These are phyloP conservation scores for Microhierax caerulescens DNA, from an alignment of 2,797 vertebrate species.

Conservation along the genomic window DNA sequence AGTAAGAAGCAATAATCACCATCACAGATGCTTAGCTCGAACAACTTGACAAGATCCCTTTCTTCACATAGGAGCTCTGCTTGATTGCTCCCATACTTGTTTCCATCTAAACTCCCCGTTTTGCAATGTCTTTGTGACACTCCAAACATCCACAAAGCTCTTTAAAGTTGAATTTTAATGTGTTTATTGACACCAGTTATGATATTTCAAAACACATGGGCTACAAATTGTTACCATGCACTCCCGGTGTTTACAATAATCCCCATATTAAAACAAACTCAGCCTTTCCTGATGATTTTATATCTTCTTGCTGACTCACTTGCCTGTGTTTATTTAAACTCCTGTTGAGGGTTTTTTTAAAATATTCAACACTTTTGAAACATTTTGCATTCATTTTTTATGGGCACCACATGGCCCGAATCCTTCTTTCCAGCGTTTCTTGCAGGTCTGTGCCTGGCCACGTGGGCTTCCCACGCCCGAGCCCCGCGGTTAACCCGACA, in stretches of 20 bases:
- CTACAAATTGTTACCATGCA: conserved; percentile 82
- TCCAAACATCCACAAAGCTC: conserved; percentile 72
- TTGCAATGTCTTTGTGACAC: neutral
- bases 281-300: conserved; percentile 64
- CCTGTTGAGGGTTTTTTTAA: neutral
- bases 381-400: neutral
- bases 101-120: neutral
- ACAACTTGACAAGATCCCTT: conserved; percentile 23
- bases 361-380: neutral
- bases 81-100: conserved; percentile 32
- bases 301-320: conserved; percentile 52
- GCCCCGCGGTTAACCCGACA: neutral
- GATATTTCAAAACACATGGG: conserved; percentile 65
- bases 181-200: conserved; percentile 78
- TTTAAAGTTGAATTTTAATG: conserved; percentile 77
- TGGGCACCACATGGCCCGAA: neutral
- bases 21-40: conserved; percentile 37
- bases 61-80: neutral
- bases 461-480: fast-evolving
- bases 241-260: conserved; percentile 64
- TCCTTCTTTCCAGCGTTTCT: neutral
- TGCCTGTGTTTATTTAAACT: conserved; percentile 55
- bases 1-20: conserved; percentile 16
- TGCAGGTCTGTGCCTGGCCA: neutral
- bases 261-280: conserved; percentile 68